Evolutionary conservation across 2,113 vertebrate genomes (phyloP).

Genomic region (Poeciliopsis prolifica): DNA sequence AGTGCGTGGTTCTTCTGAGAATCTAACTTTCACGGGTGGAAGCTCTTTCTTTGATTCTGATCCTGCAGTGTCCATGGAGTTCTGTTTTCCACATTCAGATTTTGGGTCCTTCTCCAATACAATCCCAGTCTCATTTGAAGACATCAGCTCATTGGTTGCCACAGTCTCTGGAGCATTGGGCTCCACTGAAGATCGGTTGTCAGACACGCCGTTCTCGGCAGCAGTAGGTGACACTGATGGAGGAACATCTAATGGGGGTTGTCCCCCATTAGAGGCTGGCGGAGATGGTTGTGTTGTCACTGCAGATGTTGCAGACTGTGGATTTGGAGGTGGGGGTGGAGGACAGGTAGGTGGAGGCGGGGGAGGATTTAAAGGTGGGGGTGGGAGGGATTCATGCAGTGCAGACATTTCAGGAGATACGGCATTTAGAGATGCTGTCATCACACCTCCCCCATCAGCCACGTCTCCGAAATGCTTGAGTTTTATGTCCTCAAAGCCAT

Average conservation of each 20-base stretch:
- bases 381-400: conserved; percentile 42
- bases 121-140: conserved; percentile 30
- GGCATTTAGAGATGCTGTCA: conserved; percentile 63
- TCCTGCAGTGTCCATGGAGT: conserved; percentile 16
- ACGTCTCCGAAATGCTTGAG: conserved; percentile 86
- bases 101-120: conserved; percentile 20
- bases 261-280: not conserved
- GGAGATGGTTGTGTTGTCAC: conserved; percentile 15
- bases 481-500: conserved; percentile 93
- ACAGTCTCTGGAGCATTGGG: conserved; percentile 7
- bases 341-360: conserved; percentile 49
- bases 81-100: conserved; percentile 1
- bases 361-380: conserved; percentile 62
- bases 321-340: conserved; percentile 23
- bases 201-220: conserved; percentile 8
- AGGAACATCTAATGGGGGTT: conserved; percentile 10
- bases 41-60: conserved; percentile 34
- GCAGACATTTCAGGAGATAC: conserved; percentile 50
- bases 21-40: conserved; percentile 35
- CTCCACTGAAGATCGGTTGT: conserved; percentile 4
- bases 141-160: conserved; percentile 16
- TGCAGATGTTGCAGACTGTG: conserved; percentile 5
- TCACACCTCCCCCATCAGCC: conserved; percentile 57
- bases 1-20: conserved; percentile 37
- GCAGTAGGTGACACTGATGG: conserved; percentile 25